A percentile compares a stretch with the other conserved stretches of the same genome.
Evolutionary conservation across 2,797 vertebrate genomes (phyloP).

Genomic region (Uromys caudimaculatus): DNA sequence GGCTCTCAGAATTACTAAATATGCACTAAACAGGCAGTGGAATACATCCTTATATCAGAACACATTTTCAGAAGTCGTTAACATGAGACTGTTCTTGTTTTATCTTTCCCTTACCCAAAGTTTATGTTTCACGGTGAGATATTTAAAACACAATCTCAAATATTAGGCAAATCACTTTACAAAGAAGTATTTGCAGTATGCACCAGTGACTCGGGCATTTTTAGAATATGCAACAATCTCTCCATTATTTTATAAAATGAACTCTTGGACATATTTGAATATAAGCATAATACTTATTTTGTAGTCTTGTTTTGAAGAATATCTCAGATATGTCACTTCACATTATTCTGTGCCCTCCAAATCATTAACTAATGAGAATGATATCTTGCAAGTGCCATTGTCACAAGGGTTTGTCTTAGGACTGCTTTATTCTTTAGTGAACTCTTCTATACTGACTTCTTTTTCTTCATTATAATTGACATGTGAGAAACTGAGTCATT

Average conservation of each 20-base stretch:
- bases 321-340: neutral
- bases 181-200: neutral
- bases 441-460: neutral
- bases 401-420: neutral
- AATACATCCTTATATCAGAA: neutral
- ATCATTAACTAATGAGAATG: neutral
- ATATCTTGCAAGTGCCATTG: neutral
- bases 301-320: neutral
- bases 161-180: neutral
- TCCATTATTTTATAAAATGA: neutral
- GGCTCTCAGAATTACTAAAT: neutral
- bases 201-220: neutral
- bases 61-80: neutral
- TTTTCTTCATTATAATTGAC: neutral
- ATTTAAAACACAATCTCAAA: slow-evolving; percentile 37
- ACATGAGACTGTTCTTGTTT: neutral
- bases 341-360: neutral
- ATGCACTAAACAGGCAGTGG: neutral
- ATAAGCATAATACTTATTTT: slow-evolving; percentile 7
- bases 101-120: neutral
- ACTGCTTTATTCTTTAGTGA: neutral
- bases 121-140: neutral
- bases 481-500: neutral
- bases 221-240: neutral
- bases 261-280: neutral